phyloP scores from a whole-genome alignment of 2,113 vertebrate genomes.

The Gobiocypris rarus region DNA sequence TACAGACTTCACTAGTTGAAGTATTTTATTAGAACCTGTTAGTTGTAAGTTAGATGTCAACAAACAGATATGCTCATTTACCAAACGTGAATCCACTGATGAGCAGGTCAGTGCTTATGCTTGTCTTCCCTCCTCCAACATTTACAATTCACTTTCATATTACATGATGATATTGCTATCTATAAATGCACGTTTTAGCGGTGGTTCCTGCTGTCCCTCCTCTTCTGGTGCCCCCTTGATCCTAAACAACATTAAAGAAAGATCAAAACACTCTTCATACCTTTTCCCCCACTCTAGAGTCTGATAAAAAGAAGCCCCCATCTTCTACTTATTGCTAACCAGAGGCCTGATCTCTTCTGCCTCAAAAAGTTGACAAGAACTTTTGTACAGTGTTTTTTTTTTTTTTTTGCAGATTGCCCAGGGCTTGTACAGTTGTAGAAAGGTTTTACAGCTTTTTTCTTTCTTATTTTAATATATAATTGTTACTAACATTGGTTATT shows the following conservation, averaged over 20 bases:
- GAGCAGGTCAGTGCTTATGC: neutral
- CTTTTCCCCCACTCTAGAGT: constrained; percentile 9
- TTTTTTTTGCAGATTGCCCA: neutral
- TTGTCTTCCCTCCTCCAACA: constrained; percentile 17
- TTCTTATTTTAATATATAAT: neutral
- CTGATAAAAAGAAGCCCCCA: constrained; percentile 44
- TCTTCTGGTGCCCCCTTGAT: constrained; percentile 30
- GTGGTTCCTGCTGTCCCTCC: constrained; percentile 28
- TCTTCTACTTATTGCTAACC: constrained; percentile 29
- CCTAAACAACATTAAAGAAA: constrained; percentile 37
- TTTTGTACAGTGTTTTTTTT: neutral
- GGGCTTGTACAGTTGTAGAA: neutral
- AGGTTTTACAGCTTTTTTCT: neutral
- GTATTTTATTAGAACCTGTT: neutral
- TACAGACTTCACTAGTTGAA: neutral
- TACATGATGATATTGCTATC: neutral
- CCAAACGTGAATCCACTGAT: neutral
- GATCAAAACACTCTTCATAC: constrained; percentile 30
- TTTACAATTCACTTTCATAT: constrained; percentile 13
- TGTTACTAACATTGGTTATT: neutral
- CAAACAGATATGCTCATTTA: neutral
- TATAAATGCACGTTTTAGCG: neutral
- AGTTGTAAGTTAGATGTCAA: neutral
- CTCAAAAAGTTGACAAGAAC: neutral
- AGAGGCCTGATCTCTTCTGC: constrained; percentile 11